These are phyloP conservation scores for Drosophila pruinosa DNA, from an alignment of 1,140 invertebrate species.

Conservation along the genomic window DNA sequence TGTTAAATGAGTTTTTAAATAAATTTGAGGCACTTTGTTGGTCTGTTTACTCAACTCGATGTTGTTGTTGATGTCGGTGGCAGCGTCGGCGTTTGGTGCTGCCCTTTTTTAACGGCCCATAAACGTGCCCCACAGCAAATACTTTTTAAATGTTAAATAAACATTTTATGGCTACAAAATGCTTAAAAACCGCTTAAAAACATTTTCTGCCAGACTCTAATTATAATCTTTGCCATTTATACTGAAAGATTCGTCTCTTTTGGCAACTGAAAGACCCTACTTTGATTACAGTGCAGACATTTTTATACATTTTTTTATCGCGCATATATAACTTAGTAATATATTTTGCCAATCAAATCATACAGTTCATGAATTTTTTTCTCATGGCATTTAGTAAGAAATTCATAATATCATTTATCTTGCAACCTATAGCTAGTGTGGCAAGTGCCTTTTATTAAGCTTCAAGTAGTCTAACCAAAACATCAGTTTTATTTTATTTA, in stretches of 20 bases:
- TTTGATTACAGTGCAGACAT: neutral
- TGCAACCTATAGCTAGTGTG: too few species aligned
- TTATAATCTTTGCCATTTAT: constrained; percentile 46
- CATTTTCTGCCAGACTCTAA: constrained; percentile 31
- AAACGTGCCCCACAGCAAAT: constrained; percentile 70
- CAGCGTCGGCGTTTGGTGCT: constrained; percentile 17
- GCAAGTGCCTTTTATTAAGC: too few species aligned
- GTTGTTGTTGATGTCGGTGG: too few species aligned
- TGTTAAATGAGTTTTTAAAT: constrained; percentile 79
- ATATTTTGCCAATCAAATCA: too few species aligned
- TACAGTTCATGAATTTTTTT: too few species aligned
- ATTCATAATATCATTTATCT: too few species aligned
- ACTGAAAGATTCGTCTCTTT: neutral
- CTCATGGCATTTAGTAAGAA: too few species aligned
- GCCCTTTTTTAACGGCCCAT: constrained; percentile 75
- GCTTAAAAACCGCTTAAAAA: constrained; percentile 67
- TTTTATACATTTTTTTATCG: neutral
- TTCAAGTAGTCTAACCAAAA: too few species aligned
- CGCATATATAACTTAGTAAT: too few species aligned
- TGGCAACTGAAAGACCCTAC: too few species aligned
- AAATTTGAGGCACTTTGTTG: constrained; percentile 71
- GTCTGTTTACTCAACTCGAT: constrained; percentile 54
- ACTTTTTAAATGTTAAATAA: constrained; percentile 80
- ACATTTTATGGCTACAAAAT: constrained; percentile 70
- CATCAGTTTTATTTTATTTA: too few species aligned